phyloP scores from a whole-genome alignment of 2,797 vertebrate genomes.

The Petrocephalus schoutedeni region DNA sequence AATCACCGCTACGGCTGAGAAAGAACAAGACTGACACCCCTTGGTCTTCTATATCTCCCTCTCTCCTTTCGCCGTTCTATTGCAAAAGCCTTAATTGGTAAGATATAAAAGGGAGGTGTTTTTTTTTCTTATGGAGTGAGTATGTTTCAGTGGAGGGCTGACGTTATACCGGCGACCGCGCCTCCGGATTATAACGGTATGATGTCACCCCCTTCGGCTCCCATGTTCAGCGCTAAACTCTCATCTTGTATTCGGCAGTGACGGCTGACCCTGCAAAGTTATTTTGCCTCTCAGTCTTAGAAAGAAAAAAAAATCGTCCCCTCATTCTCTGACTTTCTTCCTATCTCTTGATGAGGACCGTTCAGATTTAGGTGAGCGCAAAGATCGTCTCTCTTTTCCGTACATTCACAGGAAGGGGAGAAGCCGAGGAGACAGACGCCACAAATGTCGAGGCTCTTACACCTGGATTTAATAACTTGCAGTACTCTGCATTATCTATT shows the following conservation, averaged over 20 bases:
- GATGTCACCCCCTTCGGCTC: conserved; percentile 53
- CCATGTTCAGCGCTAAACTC: conserved; percentile 17
- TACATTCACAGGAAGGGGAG: not conserved
- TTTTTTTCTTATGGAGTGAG: conserved; percentile 26
- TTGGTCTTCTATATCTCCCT: conserved; percentile 42
- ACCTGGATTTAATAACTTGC: not conserved
- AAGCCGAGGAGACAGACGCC: not conserved
- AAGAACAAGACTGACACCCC: conserved; percentile 51
- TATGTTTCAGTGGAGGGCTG: conserved; percentile 40
- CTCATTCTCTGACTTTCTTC: not conserved
- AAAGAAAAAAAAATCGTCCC: not conserved
- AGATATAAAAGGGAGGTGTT: conserved; percentile 52
- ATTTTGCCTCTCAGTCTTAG: not conserved
- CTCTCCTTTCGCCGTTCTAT: conserved; percentile 36
- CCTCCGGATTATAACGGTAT: conserved; percentile 66
- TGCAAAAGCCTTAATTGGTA: conserved; percentile 76
- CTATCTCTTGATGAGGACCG: not conserved
- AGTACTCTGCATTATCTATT: not conserved
- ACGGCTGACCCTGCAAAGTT: not conserved
- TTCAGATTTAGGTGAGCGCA: not conserved
- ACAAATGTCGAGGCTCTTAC: not conserved
- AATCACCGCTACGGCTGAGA: conserved; percentile 43
- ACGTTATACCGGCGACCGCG: conserved; percentile 65
- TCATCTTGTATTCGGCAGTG: not conserved
- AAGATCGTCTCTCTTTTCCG: not conserved